A percentile compares a stretch with the other conserved stretches of the same genome.
phyloP scores from a whole-genome alignment of 2,888 invertebrate genomes.

The Syrista parreyssii region DNA sequence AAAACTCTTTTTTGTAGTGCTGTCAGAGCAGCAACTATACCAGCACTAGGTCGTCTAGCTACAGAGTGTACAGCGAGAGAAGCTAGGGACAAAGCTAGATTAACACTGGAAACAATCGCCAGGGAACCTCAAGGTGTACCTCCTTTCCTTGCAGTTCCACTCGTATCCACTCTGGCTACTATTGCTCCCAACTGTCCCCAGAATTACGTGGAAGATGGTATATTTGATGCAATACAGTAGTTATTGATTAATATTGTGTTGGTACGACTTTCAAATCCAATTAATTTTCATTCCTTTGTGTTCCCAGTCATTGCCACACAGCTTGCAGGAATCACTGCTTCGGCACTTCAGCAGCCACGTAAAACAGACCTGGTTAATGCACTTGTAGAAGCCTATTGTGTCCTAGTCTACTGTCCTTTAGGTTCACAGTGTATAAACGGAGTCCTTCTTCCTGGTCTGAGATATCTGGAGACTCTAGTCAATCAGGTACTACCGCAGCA shows the following conservation, averaged over 20 bases:
- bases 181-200: slow-evolving; percentile 71
- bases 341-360: slow-evolving; percentile 70
- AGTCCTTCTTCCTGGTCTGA: slow-evolving; percentile 68
- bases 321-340: slow-evolving; percentile 70
- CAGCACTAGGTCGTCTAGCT: slow-evolving; percentile 73
- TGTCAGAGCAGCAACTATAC: slow-evolving; percentile 74
- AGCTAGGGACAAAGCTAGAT: slow-evolving; percentile 70
- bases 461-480: slow-evolving; percentile 67
- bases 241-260: slow-evolving; percentile 16
- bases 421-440: slow-evolving; percentile 67
- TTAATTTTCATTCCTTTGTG: neutral
- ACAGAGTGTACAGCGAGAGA: slow-evolving; percentile 67
- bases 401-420: slow-evolving; percentile 69
- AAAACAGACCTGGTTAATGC: slow-evolving; percentile 72
- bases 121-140: slow-evolving; percentile 57
- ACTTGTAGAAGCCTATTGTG: slow-evolving; percentile 75
- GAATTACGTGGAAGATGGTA: slow-evolving; percentile 71
- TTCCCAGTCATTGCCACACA: slow-evolving; percentile 74
- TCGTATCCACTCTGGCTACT: slow-evolving; percentile 72
- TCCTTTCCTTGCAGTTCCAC: slow-evolving; percentile 67
- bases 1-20: slow-evolving; percentile 57
- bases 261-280: neutral
- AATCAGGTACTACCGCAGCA: slow-evolving; percentile 67
- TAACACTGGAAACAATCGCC: slow-evolving; percentile 64
- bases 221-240: slow-evolving; percentile 32